Evolutionary conservation across 2,797 vertebrate species (phyloP).

Genomic region (Eupleurogrammus muticus): DNA sequence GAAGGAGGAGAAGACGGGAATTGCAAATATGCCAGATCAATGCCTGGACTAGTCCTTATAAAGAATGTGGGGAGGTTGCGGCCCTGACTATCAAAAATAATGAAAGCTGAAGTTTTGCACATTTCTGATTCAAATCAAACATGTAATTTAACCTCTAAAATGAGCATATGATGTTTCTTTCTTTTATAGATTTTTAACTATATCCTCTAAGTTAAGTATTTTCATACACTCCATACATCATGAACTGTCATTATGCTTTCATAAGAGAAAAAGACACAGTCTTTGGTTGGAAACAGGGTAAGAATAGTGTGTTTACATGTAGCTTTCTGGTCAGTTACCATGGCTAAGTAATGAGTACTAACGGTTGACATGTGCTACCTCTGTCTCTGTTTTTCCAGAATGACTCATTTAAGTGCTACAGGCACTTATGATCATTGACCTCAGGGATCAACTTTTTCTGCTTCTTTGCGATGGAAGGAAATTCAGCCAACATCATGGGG

Average conservation of each 20-base stretch:
- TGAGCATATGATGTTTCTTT: neutral
- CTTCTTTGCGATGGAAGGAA: neutral
- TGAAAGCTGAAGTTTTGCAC: neutral
- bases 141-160: neutral
- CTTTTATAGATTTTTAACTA: neutral
- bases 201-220: neutral
- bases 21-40: neutral
- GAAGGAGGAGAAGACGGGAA: neutral
- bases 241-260: neutral
- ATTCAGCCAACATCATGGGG: no score
- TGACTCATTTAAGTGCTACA: constrained; percentile 64
- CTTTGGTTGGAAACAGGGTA: constrained; percentile 17
- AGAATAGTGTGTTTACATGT: constrained; percentile 49
- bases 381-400: constrained; percentile 53
- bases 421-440: constrained; percentile 1
- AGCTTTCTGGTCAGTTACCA: constrained; percentile 56
- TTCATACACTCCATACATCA: neutral
- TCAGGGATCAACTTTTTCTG: neutral
- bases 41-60: no score
- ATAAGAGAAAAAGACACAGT: neutral
- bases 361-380: constrained; percentile 26
- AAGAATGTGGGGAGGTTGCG: no score
- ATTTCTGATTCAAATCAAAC: neutral
- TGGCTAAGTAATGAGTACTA: constrained; percentile 40
- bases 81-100: no score